These are phyloP conservation scores for Nasalis larvatus DNA, from an alignment of 2,113 vertebrate genomes.

Conservation along the genomic window DNA sequence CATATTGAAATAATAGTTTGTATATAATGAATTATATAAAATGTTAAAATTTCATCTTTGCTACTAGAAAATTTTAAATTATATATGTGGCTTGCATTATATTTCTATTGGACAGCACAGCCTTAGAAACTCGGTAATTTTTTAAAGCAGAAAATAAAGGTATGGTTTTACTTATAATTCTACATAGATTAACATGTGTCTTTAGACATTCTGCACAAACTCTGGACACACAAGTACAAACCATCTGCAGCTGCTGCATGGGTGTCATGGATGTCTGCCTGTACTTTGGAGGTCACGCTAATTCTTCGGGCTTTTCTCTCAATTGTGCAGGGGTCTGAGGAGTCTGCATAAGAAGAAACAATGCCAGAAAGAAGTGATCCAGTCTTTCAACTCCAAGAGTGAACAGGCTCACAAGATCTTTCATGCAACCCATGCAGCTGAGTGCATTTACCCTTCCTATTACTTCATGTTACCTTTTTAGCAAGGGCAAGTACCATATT, in stretches of 20 bases:
- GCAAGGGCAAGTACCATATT: neutral
- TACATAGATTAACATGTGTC: neutral
- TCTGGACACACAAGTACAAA: slow-evolving; percentile 64
- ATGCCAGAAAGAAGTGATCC: slow-evolving; percentile 46
- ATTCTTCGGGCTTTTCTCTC: slow-evolving; percentile 84
- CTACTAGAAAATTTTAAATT: neutral
- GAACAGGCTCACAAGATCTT: neutral
- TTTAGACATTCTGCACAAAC: slow-evolving; percentile 37
- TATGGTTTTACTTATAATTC: neutral
- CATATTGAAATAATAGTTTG: neutral
- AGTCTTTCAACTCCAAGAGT: slow-evolving; percentile 5
- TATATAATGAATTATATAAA: neutral
- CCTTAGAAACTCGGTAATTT: slow-evolving; percentile 30
- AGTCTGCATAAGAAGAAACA: slow-evolving; percentile 72
- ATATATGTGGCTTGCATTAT: neutral
- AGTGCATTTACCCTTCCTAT: neutral
- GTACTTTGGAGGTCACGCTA: slow-evolving; percentile 83
- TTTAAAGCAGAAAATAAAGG: neutral
- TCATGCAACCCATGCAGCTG: neutral
- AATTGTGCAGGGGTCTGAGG: slow-evolving; percentile 76
- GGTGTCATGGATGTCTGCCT: slow-evolving; percentile 78
- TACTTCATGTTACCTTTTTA: neutral
- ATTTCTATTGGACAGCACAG: neutral
- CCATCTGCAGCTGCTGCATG: slow-evolving; percentile 75
- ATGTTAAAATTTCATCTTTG: neutral